Base-by-base conservation (phyloP, 2,797 vertebrate genomes). In the Scarus forsteni region DNA sequence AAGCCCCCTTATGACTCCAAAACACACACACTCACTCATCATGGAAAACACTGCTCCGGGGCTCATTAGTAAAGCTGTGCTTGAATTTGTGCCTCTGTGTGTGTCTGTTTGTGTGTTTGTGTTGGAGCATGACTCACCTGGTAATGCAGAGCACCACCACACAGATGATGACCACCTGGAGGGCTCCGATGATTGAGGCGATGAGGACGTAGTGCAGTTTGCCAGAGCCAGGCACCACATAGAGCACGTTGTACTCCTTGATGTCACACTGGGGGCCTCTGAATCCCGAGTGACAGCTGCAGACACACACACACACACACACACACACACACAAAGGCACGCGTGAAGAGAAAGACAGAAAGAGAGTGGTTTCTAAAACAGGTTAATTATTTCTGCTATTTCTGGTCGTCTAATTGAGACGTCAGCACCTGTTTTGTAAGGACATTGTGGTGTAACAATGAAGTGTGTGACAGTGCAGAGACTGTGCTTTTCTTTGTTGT, bases 121-220 rank as follows among this genome's bases (percentile, higher is more conserved):
- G 65, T 60, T 56, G 0, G 50, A 44, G 34, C 49, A 56, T 58
- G 81, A 95, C 97, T 94, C 92, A 99, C 98, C 98, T 97, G 88
- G 98, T 99, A 91, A 99, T 99, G 90, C 98, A 99, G 87, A 99
- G 97, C 89, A 99, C 97, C 91, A 99, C 98, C 90, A 99, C 96
- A 65, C 96, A 99, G 94, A 99, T 99, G 94, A 99, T 97, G 79
- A 97, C 97, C 85, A 99, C 98, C 96, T 99, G 98, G 83, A 99
- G 95, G 0, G 97, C 98, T 88, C 98, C 98, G 65, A 99, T 99
- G 93, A 99, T 97, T 72, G 98, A 98, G 74, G 98, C 98, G 70
- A 99, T 99, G 93, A 99, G 95, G 89, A 99, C 97, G 38, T 99
- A 99, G 85, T 97, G 97, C 87, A 98, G 96, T 74, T 98, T 96